Conservation (phyloP, 1,140 invertebrate species). For the Listronotus bonariensis region DNA sequence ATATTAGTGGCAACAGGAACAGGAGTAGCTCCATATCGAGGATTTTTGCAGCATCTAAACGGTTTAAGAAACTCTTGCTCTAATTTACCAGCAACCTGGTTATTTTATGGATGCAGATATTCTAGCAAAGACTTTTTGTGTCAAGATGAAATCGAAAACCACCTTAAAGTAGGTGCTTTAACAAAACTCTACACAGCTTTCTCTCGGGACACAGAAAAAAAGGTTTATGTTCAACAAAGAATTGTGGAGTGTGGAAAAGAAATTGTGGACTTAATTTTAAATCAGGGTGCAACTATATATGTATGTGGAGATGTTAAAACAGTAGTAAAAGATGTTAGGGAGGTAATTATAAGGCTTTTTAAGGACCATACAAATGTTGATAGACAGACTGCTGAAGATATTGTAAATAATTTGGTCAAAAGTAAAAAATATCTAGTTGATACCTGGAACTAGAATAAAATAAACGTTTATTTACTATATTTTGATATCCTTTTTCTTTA, state of each 20-base stretch:
- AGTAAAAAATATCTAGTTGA: constrained; percentile 23
- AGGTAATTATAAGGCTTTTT: constrained; percentile 58
- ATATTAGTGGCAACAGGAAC: constrained; percentile 84
- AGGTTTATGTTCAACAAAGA: constrained; percentile 67
- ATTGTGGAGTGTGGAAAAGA: constrained; percentile 61
- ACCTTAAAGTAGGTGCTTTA: constrained; percentile 59
- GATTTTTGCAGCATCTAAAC: constrained; percentile 62
- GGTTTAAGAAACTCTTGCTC: constrained; percentile 41
- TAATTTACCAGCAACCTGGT: constrained; percentile 58
- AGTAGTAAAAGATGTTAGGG: constrained; percentile 72
- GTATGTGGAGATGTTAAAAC: constrained; percentile 78
- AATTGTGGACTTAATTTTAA: constrained; percentile 63
- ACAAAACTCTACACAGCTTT: constrained; percentile 65
- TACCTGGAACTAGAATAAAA: constrained; percentile 7
- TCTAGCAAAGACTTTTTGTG: constrained; percentile 67
- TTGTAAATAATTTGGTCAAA: constrained; percentile 16
- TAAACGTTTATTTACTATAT: no score
- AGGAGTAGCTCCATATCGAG: constrained; percentile 80
- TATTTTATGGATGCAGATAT: constrained; percentile 81
- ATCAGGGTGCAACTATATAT: constrained; percentile 65
- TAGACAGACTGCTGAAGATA: constrained; percentile 9
- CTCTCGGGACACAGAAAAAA: constrained; percentile 64
- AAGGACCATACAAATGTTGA: constrained; percentile 5
- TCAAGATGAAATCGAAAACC: constrained; percentile 62
- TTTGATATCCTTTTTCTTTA: no score